Conservation (phyloP, 2,797 vertebrate genomes). For the Apodemus agrarius region DNA sequence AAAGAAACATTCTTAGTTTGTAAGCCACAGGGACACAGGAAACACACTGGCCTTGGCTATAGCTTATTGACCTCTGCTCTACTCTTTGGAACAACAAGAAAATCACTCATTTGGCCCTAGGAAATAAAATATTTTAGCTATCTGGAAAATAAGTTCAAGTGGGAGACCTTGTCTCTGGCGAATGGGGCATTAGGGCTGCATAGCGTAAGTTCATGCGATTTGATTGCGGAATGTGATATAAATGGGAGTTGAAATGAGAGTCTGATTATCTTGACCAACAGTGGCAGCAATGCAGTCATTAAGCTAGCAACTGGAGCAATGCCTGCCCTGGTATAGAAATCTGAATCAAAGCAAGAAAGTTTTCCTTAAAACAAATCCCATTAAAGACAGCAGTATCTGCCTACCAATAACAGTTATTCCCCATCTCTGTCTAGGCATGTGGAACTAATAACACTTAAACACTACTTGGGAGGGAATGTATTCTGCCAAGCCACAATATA, state of each 20-base stretch:
- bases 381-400: constrained; percentile 7
- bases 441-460: constrained; percentile 26
- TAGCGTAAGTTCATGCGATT: constrained; percentile 37
- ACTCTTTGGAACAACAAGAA: constrained; percentile 28
- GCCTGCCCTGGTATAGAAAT: constrained; percentile 31
- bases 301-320: constrained; percentile 48
- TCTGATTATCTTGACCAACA: constrained; percentile 36
- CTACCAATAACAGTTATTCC: constrained; percentile 1
- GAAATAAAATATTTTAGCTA: constrained; percentile 51
- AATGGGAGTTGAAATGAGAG: constrained; percentile 47
- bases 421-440: constrained; percentile 38
- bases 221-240: constrained; percentile 11
- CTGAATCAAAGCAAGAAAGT: constrained; percentile 47
- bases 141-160: constrained; percentile 37
- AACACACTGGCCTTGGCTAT: neutral
- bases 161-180: neutral
- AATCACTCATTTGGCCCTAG: neutral
- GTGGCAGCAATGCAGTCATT: constrained; percentile 26
- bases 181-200: constrained; percentile 33
- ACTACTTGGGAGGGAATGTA: neutral
- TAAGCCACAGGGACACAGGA: neutral
- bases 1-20: constrained; percentile 36
- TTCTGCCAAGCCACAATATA: constrained; percentile 43
- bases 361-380: constrained; percentile 64
- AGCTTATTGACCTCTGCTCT: constrained; percentile 47